Percentiles rank a stretch among this genome's conserved stretches.
phyloP scores from a whole-genome alignment of 1,140 invertebrate genomes.

The Zophobas atratus region DNA sequence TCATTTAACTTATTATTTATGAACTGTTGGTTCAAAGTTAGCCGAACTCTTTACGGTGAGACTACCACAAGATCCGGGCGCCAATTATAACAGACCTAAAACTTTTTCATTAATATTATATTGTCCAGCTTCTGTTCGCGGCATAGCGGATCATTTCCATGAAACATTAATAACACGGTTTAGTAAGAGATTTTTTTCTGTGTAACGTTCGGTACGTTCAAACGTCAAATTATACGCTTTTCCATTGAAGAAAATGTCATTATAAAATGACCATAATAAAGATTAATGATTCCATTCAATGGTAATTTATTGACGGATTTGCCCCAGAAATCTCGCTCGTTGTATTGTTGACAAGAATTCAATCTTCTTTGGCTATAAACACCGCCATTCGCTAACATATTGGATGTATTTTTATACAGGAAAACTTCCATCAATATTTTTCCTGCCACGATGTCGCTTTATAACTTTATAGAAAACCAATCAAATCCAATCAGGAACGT shows the following conservation, averaged over 20 bases:
- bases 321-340: constrained; percentile 42
- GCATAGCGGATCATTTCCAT: constrained; percentile 2
- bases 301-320: constrained; percentile 50
- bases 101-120: neutral
- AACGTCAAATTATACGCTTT: constrained; percentile 42
- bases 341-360: constrained; percentile 52
- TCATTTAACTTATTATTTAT: too few species aligned
- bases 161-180: constrained; percentile 32
- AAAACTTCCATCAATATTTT: constrained; percentile 53
- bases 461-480: constrained; percentile 53
- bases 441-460: constrained; percentile 50
- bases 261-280: constrained; percentile 50
- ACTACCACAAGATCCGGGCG: too few species aligned
- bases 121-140: neutral
- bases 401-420: constrained; percentile 50
- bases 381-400: constrained; percentile 49
- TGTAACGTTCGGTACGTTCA: constrained; percentile 10
- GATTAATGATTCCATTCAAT: constrained; percentile 51
- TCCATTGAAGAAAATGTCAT: constrained; percentile 42
- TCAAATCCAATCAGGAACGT: constrained; percentile 49
- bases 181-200: neutral
- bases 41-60: too few species aligned
- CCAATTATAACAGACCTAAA: neutral
- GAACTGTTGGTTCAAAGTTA: too few species aligned
- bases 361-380: constrained; percentile 51